Base-by-base conservation (phyloP, 2,113 vertebrate genomes). In the Hippocampus comes region DNA sequence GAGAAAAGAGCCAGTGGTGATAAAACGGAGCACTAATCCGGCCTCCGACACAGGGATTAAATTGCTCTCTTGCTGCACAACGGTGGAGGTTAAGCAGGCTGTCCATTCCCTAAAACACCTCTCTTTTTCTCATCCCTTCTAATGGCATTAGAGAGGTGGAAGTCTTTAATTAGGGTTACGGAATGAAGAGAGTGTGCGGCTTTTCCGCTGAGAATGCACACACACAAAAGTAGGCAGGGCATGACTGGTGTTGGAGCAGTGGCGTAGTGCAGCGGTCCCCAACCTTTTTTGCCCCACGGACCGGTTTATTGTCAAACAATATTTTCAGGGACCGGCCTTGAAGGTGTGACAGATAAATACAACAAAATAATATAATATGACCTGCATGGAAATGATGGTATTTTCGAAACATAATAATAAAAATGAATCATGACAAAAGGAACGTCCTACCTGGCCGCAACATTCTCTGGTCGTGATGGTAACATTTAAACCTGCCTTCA, bases 1-100 rank as follows among this genome's bases (percentile, higher is more conserved):
- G 70, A 76, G 73, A 81, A 81, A 80, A 73, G 77, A 81, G 77
- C 4, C n/a, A 68, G 75, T 61, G 70, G 72, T 79, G 87, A 85
- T 86, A 83, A 89, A 90, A 85, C 68, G 46, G 57, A 72, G 74
- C 76, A 81, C 76, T 91, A 91, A 91, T 91, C 90, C 85, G 3
- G 75, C 81, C 76, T 73, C 83, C 86, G 88, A 87, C 80, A 83
- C 78, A 73, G 65, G 84, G 88, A 88, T 89, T 91, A 88, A 82
- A 78, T 80, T 67, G 71, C 84, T 76, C 77, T 77, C 80, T 75
- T 15, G 63, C 78, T 63, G 70, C 80, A 67, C 59, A 70, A 76
- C 71, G 9, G 64, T 71, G 23, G 85, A 85, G 87, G 87, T 89
- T 88, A 91, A 89, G 80, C 83, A 78, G 74, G 77, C 73, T 23